Conservation (phyloP, 2,888 invertebrate genomes). For the Cynaeus angustus region DNA sequence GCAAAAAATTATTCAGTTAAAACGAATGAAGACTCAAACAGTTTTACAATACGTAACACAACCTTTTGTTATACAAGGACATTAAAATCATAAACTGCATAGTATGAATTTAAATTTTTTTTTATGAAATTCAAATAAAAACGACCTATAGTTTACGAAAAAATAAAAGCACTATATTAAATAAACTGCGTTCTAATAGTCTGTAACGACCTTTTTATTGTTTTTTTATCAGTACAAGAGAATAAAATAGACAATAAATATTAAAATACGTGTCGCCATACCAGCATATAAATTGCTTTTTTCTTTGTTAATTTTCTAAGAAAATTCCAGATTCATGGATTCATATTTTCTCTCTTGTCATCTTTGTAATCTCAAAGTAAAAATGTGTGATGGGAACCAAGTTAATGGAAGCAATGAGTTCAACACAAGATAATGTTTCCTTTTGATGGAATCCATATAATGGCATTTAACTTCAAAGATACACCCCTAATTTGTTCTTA, state of each 20-base stretch:
- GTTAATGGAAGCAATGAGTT: conserved; percentile 12
- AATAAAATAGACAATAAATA: conserved; percentile 43
- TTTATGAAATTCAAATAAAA: background rate
- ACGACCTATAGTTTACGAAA: background rate
- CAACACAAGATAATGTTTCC: conserved; percentile 25
- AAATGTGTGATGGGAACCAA: conserved; percentile 4
- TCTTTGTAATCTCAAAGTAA: conserved; percentile 4
- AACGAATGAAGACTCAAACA: too few relatives aligned
- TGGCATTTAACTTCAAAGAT: conserved; percentile 47
- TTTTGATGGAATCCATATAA: conserved; percentile 45
- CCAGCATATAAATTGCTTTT: conserved; percentile 42
- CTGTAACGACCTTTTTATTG: conserved; percentile 31
- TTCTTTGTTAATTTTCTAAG: conserved; percentile 15
- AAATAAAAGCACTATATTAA: conserved; percentile 1
- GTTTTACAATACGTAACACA: background rate
- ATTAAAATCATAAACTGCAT: conserved; percentile 7
- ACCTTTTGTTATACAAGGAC: background rate
- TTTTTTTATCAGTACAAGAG: conserved; percentile 5
- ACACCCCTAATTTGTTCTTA: conserved; percentile 43
- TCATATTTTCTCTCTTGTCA: conserved; percentile 19
- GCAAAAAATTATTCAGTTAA: too few relatives aligned
- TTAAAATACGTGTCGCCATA: conserved; percentile 33
- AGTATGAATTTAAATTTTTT: conserved; percentile 9
- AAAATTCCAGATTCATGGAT: conserved; percentile 8
- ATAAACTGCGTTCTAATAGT: conserved; percentile 22